Evolutionary conservation across 2,888 invertebrate species (phyloP).

Genomic region (Acleris sparsana): DNA sequence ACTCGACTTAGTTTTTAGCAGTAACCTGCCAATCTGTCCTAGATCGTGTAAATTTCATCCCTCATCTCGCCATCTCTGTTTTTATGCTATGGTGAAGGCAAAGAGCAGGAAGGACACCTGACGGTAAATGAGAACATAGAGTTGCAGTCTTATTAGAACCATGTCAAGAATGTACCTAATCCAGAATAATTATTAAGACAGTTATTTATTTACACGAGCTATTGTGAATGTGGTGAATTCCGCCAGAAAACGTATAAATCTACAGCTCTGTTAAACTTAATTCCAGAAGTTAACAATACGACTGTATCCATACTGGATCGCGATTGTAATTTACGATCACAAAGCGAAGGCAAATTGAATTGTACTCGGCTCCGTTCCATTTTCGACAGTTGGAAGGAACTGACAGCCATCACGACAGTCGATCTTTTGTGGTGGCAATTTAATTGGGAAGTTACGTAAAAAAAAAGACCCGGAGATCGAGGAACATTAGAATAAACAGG

Average conservation of each 20-base stretch:
- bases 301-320: not conserved
- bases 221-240: not conserved
- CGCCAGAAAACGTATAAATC: not conserved
- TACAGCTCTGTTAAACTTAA: not conserved
- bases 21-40: too few relatives aligned
- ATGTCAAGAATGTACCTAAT: too few relatives aligned
- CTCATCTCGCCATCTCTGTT: too few relatives aligned
- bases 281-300: not conserved
- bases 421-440: not conserved
- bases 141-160: too few relatives aligned
- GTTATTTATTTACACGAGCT: too few relatives aligned
- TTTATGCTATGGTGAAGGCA: too few relatives aligned
- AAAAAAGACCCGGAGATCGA: not conserved
- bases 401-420: constrained; percentile 6
- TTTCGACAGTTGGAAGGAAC: constrained; percentile 5
- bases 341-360: constrained; percentile 32
- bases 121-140: too few relatives aligned
- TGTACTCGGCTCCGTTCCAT: constrained; percentile 8
- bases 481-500: too few relatives aligned
- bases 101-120: too few relatives aligned
- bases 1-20: too few relatives aligned
- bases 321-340: constrained; percentile 29
- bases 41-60: too few relatives aligned
- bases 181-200: too few relatives aligned
- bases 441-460: constrained; percentile 4